Evolutionary conservation across 2,797 vertebrate genomes (phyloP).

Genomic region (Acrossocheilus fasciatus): DNA sequence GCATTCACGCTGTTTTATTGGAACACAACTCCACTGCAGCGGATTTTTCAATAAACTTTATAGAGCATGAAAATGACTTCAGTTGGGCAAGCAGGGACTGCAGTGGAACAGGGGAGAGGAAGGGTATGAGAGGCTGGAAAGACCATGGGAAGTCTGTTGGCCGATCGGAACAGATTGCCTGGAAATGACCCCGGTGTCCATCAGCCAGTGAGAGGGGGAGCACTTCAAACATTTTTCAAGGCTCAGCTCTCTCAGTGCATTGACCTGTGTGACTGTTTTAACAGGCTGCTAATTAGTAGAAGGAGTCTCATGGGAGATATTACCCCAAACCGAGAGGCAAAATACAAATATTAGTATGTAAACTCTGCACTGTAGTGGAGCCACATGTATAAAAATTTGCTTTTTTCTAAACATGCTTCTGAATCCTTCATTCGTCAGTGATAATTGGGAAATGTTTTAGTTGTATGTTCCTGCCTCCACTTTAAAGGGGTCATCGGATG

Average conservation of each 20-base stretch:
- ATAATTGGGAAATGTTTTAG: constrained; percentile 14
- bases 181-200: constrained; percentile 43
- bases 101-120: neutral
- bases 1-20: constrained; percentile 66
- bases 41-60: constrained; percentile 77
- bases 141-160: constrained; percentile 18
- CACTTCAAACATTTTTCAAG: constrained; percentile 39
- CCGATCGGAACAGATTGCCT: constrained; percentile 40
- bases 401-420: constrained; percentile 10
- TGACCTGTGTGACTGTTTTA: constrained; percentile 67
- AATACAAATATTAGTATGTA: constrained; percentile 53
- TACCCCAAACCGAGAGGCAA: constrained; percentile 49
- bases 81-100: constrained; percentile 42
- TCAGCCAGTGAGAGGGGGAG: constrained; percentile 43
- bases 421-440: neutral
- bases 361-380: constrained; percentile 24
- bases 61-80: constrained; percentile 75
- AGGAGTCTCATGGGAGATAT: constrained; percentile 52
- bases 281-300: constrained; percentile 66
- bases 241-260: constrained; percentile 50
- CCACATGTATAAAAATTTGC: neutral
- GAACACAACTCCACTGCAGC: constrained; percentile 60
- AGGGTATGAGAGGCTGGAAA: neutral
- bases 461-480: neutral
- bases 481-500: neutral